These are phyloP conservation scores for Grantiella picta DNA, from an alignment of 2,113 vertebrate species.

Conservation along the genomic window DNA sequence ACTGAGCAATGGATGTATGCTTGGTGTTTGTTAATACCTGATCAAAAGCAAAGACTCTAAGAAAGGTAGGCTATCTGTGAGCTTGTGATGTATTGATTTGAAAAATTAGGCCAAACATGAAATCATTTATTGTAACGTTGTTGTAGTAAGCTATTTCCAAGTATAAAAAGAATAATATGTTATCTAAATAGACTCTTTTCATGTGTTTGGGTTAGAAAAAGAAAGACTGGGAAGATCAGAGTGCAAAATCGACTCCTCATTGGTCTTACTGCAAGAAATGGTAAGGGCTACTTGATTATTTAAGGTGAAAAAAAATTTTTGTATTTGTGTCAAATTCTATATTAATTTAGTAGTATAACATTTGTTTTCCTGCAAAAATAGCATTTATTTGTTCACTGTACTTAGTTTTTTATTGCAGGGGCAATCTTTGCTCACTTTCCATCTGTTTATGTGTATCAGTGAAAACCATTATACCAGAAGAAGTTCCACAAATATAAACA, in stretches of 20 bases:
- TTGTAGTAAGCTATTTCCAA: not conserved
- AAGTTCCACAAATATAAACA: not conserved
- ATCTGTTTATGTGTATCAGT: not conserved
- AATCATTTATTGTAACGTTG: not conserved
- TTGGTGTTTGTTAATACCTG: not conserved
- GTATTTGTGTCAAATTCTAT: not conserved
- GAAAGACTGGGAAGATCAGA: constrained; percentile 57
- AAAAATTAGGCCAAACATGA: not conserved
- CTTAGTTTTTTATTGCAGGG: not conserved
- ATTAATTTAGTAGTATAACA: not conserved
- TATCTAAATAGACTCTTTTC: not conserved
- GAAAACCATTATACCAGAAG: not conserved
- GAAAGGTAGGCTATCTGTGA: not conserved
- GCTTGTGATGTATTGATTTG: not conserved
- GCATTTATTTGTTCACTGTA: not conserved
- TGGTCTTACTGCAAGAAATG: constrained; percentile 54
- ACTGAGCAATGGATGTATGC: not conserved
- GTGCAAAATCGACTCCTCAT: constrained; percentile 58
- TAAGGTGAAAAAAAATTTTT: not conserved
- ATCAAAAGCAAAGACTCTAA: not conserved
- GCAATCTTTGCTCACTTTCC: not conserved
- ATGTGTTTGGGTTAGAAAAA: constrained; percentile 24
- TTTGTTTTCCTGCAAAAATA: not conserved
- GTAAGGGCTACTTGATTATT: not conserved
- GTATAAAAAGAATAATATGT: not conserved